A percentile compares a stretch with the other conserved stretches of the same genome.
Evolutionary conservation across 1,140 invertebrate genomes (phyloP).

Genomic region (Micrasema longulum): DNA sequence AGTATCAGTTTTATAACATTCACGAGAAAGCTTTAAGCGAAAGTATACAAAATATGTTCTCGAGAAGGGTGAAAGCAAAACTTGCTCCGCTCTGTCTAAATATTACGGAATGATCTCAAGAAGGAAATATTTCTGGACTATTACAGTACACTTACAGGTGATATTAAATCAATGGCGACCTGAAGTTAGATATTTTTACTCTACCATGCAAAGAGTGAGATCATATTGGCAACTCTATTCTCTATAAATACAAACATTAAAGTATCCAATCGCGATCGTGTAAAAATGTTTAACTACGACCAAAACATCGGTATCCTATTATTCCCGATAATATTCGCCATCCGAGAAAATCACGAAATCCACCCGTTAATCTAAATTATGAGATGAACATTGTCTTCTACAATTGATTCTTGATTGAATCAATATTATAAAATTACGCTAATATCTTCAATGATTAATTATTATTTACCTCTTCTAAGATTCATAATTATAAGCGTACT

Average conservation of each 20-base stretch:
- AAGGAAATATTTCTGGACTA: no score
- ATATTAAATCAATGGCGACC: background rate
- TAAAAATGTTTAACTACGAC: conserved; percentile 15
- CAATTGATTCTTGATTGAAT: conserved; percentile 34
- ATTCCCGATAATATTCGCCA: conserved; percentile 8
- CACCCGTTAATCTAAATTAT: conserved; percentile 32
- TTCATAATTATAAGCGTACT: conserved; percentile 55
- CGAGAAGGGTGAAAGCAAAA: conserved; percentile 13
- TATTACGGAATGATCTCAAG: background rate
- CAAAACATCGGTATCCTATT: conserved; percentile 10
- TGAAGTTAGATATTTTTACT: conserved; percentile 2
- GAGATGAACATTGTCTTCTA: conserved; percentile 21
- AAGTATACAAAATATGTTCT: conserved; percentile 33
- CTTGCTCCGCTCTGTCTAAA: no score
- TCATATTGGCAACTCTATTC: conserved; percentile 28
- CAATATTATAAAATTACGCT: conserved; percentile 38
- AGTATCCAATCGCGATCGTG: conserved; percentile 19
- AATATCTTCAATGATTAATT: conserved; percentile 38
- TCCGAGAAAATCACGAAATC: conserved; percentile 14
- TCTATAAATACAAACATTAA: conserved; percentile 23
- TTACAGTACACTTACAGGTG: no score
- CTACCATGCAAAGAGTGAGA: conserved; percentile 34
- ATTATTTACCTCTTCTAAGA: conserved; percentile 46
- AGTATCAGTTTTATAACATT: conserved; percentile 52
- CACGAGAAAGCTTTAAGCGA: conserved; percentile 37